Percentiles rank a stretch among this genome's conserved stretches.
These are phyloP conservation scores for Euura saliciscinereae DNA, from an alignment of 1,140 invertebrate genomes.

Conservation along the genomic window DNA sequence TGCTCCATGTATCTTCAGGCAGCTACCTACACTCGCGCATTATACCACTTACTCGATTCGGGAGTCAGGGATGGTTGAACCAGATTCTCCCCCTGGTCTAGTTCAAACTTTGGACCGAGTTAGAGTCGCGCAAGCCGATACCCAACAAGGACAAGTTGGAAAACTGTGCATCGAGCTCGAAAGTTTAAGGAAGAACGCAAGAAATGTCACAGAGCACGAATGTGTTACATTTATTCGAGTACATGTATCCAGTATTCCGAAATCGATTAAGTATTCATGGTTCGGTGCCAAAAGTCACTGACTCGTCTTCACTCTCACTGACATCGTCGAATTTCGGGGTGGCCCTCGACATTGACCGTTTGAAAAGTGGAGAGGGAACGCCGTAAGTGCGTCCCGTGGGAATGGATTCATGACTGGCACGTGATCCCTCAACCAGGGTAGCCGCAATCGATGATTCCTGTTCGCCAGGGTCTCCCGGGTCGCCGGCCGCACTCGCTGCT, in stretches of 20 bases:
- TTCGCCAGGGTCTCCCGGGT: background rate
- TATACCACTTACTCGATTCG: background rate
- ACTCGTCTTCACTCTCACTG: too few relatives aligned
- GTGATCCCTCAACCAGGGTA: background rate
- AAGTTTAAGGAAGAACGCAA: too few relatives aligned
- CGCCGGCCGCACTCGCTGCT: background rate
- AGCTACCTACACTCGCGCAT: background rate
- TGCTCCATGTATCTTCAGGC: background rate
- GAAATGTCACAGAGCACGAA: too few relatives aligned
- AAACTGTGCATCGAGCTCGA: too few relatives aligned
- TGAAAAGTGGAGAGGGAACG: background rate
- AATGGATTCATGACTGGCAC: background rate
- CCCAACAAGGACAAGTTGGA: background rate
- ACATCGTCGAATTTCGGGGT: background rate
- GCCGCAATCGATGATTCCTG: background rate
- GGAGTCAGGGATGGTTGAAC: background rate
- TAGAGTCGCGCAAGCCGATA: background rate
- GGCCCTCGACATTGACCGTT: background rate
- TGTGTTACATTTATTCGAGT: too few relatives aligned
- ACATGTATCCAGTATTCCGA: too few relatives aligned
- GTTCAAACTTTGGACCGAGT: background rate
- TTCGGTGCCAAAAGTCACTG: too few relatives aligned
- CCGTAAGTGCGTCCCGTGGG: slow-evolving; percentile 14
- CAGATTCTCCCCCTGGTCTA: background rate
- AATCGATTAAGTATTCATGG: too few relatives aligned